phyloP scores from a whole-genome alignment of 2,113 vertebrate genomes.

The Mandrillus leucophaeus region DNA sequence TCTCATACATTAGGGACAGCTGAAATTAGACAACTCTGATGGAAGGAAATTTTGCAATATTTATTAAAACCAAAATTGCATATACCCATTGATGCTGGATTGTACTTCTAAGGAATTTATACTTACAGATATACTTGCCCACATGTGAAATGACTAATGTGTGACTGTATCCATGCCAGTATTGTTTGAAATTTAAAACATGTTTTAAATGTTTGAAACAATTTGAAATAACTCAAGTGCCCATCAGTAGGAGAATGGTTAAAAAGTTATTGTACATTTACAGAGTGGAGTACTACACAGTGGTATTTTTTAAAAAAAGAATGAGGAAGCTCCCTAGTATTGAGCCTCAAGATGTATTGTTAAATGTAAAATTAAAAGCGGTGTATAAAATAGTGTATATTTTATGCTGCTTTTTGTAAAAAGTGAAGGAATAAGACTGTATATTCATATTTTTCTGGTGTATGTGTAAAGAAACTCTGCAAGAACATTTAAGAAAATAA shows the following conservation, averaged over 20 bases:
- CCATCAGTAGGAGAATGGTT: not conserved
- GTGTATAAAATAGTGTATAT: not conserved
- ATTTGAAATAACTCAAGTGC: not conserved
- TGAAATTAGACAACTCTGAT: not conserved
- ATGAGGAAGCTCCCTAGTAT: not conserved
- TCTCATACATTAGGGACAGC: not conserved
- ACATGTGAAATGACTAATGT: not conserved
- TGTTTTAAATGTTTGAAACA: no score
- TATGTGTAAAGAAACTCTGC: not conserved
- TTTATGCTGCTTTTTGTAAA: not conserved
- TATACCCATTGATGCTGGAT: not conserved
- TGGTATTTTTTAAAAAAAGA: not conserved
- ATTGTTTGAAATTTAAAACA: not conserved
- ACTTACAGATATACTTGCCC: not conserved
- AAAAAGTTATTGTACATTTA: not conserved
- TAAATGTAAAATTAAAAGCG: not conserved
- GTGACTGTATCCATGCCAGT: not conserved
- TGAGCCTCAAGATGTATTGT: not conserved
- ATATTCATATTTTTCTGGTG: not conserved
- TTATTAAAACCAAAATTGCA: not conserved
- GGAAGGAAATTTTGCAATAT: not conserved
- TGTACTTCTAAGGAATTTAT: slow-evolving; percentile 20
- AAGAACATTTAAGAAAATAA: slow-evolving; percentile 7
- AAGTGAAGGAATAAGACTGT: not conserved
- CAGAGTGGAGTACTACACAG: not conserved